Conservation (phyloP, 2,113 vertebrate genomes). For the Galbula dea region DNA sequence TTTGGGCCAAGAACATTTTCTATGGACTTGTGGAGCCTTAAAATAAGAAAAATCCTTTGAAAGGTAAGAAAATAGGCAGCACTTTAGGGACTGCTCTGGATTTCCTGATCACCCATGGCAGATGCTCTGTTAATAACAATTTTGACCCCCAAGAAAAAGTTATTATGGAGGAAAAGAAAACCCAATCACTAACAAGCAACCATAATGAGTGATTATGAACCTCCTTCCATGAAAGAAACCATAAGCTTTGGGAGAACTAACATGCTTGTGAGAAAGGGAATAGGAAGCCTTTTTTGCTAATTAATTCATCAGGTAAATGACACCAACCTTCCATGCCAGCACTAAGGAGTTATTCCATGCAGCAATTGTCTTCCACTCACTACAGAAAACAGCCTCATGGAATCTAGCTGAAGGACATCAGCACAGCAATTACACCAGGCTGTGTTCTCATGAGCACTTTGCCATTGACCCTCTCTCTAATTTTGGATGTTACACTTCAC, state of each 20-base stretch:
- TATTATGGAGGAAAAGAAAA: neutral
- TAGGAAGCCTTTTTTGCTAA: neutral
- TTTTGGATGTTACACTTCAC: neutral
- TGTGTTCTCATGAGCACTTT: neutral
- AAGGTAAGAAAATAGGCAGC: neutral
- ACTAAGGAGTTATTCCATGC: neutral
- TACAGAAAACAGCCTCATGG: neutral
- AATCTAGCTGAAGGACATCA: neutral
- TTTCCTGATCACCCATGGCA: neutral
- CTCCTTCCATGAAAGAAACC: neutral
- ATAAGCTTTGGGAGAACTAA: neutral
- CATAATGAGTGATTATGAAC: neutral
- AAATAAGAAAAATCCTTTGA: neutral
- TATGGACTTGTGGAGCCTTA: neutral
- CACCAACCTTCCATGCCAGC: neutral
- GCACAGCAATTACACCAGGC: neutral
- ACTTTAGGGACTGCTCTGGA: neutral
- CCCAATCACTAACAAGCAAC: neutral
- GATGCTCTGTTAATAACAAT: neutral
- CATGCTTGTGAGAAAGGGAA: neutral
- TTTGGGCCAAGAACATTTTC: neutral
- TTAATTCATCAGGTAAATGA: neutral
- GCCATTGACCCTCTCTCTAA: neutral
- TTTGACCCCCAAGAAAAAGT: neutral
- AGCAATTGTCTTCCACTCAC: neutral